Base-by-base conservation (phyloP, 1,140 invertebrate genomes). In the Cyrtorhinus lividipennis region DNA sequence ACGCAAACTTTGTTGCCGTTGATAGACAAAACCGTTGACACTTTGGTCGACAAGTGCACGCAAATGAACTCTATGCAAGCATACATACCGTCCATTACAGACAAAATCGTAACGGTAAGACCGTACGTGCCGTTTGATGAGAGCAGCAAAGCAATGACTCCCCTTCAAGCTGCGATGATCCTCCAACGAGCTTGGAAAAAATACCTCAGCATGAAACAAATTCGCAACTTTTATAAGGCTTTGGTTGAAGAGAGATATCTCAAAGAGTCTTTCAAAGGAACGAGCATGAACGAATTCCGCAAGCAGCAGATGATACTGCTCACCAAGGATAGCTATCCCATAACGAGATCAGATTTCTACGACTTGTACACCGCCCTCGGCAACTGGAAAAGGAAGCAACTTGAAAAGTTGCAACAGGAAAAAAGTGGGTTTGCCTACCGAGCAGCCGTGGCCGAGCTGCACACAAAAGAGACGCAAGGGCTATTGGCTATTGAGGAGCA, bases 401-500 rank as follows among this genome's bases (percentile, higher is more conserved):
- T 59, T 15, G n/a, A 59, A n/a, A 30, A 18, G 15, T 18, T 59
- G n/a, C 13, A n/a, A 2, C 24, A 30, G 26, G 12, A 27, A 15
- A 59, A 25, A 18, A 18, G 10, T 3, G 58, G 58, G 27, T 26
- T 59, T 23, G 24, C 58, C 13, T 27, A 30, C 15, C 27, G 38
- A 30, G 58, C 58, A 30, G 58, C 58, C 10, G 27, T 59, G 15
- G 58, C 26, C 1, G 58, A 59, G 13, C 58, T 59, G 13, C 27
- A 27, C 18, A 30, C 12, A 59, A 26, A 30, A 23, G 58, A 59
- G 38, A 30, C 27, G n/a, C 13, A 30, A 27, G n/a, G 58, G 2
- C 26, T 59, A 2, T 59, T 27, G 24, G n/a, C n/a, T 2, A 59
- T 59, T 59, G 58, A 59, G 22, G n/a, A 25, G 26, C 58, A 30